Evolutionary conservation across 2,113 vertebrate genomes (phyloP), one percentile per base, ranked within the genome.

Genomic region (Merops nubicus): DNA sequence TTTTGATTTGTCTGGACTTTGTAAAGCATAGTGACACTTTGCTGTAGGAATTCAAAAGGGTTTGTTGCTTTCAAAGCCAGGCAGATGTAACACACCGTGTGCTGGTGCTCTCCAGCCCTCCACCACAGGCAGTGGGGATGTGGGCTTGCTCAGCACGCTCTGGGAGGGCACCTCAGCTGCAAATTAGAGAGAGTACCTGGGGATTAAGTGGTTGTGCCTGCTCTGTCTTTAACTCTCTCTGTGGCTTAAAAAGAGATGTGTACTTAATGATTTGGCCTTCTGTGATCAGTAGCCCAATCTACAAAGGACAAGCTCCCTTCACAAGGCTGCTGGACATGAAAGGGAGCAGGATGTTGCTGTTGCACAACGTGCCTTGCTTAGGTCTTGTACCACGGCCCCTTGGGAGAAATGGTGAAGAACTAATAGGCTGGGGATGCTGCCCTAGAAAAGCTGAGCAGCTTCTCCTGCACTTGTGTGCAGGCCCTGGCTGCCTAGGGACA

Each of bases 51-150:
- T 72, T 81, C 48, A 64, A 51, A 94, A 72, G 76, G 56, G 75
- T 92, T 92, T 81, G 23, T 60, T 78, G 36, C 17, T 86, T 86
- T 80, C 83, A 93, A 70, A 92, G 81, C 79, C 73, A 36, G 34
- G 60, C 54, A 84, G 68, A 63, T 20, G 15, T 17, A 70, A 16
- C 31, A 29, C 17, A 9, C 1, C 1, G 2, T 33, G 5, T 26
- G 2, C 26, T 6, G 6, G 54, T 83, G 47, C 63, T 79, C 12
- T 29, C 53, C 34, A 33, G 38, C 47, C 34, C 31, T 57, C 31
- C n/a, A n/a, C n/a, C 1, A 12, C 78, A 45, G 70, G 10, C 40
- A 5, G 36, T 5, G 15, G 54, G 20, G 33, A 28, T 73, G 77
- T 36, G 69, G 34, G 17, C 43, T 91, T 79, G 53, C 64, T 67